A percentile compares a stretch with the other conserved stretches of the same genome.
These are phyloP conservation scores for Temnothorax longispinosus DNA, from an alignment of 1,140 invertebrate species.

Conservation along the genomic window DNA sequence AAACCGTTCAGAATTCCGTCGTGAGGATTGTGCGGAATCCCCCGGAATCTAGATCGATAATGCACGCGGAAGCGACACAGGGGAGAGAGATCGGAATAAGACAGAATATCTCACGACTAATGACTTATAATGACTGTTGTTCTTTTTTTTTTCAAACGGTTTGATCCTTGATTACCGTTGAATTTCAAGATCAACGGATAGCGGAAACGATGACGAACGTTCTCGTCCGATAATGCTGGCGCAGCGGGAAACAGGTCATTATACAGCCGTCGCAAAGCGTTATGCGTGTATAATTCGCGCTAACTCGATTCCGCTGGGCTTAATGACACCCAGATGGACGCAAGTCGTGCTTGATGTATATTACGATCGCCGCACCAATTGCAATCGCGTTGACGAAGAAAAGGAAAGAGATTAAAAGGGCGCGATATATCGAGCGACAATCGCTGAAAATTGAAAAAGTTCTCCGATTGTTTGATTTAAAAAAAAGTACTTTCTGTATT, in stretches of 20 bases:
- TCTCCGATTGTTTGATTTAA: background rate
- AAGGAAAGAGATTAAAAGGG: background rate
- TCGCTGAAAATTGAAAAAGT: background rate
- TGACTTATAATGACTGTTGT: background rate
- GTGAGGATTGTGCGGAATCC: slow-evolving; percentile 50
- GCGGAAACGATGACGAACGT: slow-evolving; percentile 29
- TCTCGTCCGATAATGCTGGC: slow-evolving; percentile 38
- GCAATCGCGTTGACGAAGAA: slow-evolving; percentile 3
- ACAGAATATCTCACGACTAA: background rate
- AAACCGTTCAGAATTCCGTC: slow-evolving; percentile 37
- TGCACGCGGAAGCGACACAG: background rate
- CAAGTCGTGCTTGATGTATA: slow-evolving; percentile 40
- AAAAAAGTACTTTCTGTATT: background rate
- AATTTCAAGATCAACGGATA: slow-evolving; percentile 62
- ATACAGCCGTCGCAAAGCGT: slow-evolving; percentile 62
- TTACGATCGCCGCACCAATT: slow-evolving; percentile 17
- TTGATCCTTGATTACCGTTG: slow-evolving; percentile 31
- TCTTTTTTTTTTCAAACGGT: background rate
- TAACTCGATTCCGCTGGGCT: slow-evolving; percentile 58
- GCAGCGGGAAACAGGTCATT: slow-evolving; percentile 62
- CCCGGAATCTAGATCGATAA: slow-evolving; percentile 43
- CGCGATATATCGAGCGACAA: background rate
- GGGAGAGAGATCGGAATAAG: background rate
- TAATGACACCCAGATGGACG: slow-evolving; percentile 64
- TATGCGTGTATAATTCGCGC: slow-evolving; percentile 67